Evolutionary conservation across 2,888 invertebrate genomes (phyloP), one percentile per base, ranked within the genome.

Genomic region (Agrochola macilenta): DNA sequence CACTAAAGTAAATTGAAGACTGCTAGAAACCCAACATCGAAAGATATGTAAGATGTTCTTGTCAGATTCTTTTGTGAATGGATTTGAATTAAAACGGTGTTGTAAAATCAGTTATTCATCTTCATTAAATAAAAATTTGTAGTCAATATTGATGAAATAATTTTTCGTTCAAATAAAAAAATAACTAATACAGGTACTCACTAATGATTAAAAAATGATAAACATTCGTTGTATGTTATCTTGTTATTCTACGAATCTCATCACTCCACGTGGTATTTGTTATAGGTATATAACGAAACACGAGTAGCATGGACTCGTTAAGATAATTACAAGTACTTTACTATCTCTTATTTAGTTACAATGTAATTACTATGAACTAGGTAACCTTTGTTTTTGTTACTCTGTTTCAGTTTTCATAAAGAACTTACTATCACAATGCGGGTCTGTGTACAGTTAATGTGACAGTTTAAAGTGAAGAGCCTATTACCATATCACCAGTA

Each of bases 231-330:
- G 69, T 73, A 68, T 30, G 60, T 80, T 72, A 68, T 80, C 66
- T 74, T 39, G 54, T 76, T 80, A 43, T 86, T 84, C 82, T 73
- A 78, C 58, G 74, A 82, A 82, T 73, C 30, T 69, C 64, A 75
- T 54, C 43, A 52, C 20, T 60, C 63, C 83, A 83, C 83, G 88
- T 85, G 82, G 81, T 83, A 61, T 83, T 85, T 79, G 74, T 74
- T 58, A 68, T 39, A 84, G 49, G 23, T 70, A 76, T 75, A 35
- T 84, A 72, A 81, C 23, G 17, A 20, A 74, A 68, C 70, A 74
- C 66, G 64, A 69, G 76, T 72, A 58, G 69, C 72, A 52, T 80
- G 43, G 43, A 64, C 26, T 80, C 72, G 43, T 84, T 83, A 43
- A 79, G 77, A 81, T 77, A 76, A 75, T 72, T 57, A 68, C 60